Evolutionary conservation across 2,888 invertebrate species (phyloP).

Genomic region (Drosophila helvetica): DNA sequence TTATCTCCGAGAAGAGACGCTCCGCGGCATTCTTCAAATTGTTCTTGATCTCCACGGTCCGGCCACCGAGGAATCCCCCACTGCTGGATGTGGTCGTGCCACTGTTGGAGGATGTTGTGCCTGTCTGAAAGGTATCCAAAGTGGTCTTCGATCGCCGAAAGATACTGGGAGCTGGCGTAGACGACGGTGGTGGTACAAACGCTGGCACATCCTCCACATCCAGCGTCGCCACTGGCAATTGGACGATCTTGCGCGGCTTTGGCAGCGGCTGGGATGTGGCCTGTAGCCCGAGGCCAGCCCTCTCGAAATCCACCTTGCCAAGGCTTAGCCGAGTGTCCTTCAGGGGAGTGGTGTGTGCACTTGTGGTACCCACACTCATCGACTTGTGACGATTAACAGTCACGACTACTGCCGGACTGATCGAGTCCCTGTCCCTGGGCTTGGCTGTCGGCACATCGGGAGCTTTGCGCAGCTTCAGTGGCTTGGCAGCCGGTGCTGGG

Average conservation of each 20-base stretch:
- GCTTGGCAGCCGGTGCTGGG: constrained; percentile 23
- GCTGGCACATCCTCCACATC: constrained; percentile 72
- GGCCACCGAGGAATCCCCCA: constrained; percentile 70
- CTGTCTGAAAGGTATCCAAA: constrained; percentile 69
- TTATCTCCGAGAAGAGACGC: constrained; percentile 83
- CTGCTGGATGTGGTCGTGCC: constrained; percentile 19
- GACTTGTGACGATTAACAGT: constrained; percentile 70
- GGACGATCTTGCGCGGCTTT: constrained; percentile 79
- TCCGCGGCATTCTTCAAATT: constrained; percentile 83
- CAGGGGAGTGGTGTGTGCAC: constrained; percentile 60
- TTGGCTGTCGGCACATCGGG: constrained; percentile 80
- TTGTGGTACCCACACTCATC: constrained; percentile 62
- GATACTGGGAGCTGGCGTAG: constrained; percentile 62
- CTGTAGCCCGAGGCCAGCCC: constrained; percentile 74
- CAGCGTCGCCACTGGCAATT: constrained; percentile 79
- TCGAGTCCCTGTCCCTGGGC: constrained; percentile 48
- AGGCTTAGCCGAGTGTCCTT: constrained; percentile 80
- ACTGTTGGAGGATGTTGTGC: constrained; percentile 8
- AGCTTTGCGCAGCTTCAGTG: constrained; percentile 79
- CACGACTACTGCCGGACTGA: constrained; percentile 38
- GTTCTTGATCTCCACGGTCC: constrained; percentile 82
- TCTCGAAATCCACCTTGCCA: constrained; percentile 79
- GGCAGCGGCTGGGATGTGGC: constrained; percentile 76
- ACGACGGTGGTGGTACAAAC: constrained; percentile 36
- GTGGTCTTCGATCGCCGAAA: constrained; percentile 82